These are phyloP conservation scores for Rynchops niger DNA, from an alignment of 2,113 vertebrate genomes.

Conservation along the genomic window DNA sequence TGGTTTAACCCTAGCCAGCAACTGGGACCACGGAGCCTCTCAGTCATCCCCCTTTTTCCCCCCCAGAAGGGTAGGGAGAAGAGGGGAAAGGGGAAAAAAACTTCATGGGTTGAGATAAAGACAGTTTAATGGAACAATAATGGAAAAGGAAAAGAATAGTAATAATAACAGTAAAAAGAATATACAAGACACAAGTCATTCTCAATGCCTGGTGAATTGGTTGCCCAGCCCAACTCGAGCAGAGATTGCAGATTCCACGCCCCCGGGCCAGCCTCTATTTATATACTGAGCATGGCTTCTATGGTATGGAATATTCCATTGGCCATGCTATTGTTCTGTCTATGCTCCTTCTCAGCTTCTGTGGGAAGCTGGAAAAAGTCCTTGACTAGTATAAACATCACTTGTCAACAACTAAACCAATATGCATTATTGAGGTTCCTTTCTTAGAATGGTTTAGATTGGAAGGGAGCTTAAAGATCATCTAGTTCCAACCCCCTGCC, in stretches of 20 bases:
- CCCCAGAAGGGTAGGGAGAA: background rate
- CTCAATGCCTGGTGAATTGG: background rate
- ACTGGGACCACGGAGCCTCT: background rate
- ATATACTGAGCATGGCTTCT: background rate
- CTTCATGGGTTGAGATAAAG: background rate
- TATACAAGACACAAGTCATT: background rate
- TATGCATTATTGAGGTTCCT: background rate
- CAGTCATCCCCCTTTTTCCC: background rate
- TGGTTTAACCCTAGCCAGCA: background rate
- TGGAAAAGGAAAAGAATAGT: background rate
- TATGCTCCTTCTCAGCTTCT: background rate
- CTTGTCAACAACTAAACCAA: background rate
- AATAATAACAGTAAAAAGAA: background rate
- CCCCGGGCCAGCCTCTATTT: background rate
- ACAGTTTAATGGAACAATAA: background rate
- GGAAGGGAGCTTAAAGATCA: too few species aligned
- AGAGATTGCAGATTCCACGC: background rate
- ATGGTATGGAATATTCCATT: background rate
- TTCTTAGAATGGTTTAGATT: background rate
- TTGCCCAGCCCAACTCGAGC: background rate
- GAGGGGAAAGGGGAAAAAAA: background rate
- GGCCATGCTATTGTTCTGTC: background rate
- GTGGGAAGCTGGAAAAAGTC: background rate
- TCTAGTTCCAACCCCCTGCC: too few species aligned
- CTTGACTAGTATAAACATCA: background rate